Evolutionary conservation across 2,113 vertebrate species (phyloP).

Genomic region (Ardeotis arabs): DNA sequence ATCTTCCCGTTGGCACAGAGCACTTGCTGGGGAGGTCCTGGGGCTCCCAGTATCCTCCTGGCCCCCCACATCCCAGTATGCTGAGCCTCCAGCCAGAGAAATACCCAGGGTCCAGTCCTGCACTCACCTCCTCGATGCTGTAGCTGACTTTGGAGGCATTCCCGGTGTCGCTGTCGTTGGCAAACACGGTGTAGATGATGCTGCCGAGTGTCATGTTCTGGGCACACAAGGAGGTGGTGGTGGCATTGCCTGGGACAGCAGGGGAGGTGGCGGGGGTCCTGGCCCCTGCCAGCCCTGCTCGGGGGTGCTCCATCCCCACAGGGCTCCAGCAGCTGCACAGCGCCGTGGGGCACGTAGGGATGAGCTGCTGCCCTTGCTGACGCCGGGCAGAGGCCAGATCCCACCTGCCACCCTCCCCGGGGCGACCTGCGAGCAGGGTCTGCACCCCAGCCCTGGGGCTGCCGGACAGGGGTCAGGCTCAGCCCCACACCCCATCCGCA

Average conservation of each 20-base stretch:
- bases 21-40: not conserved
- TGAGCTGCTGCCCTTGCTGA: not conserved
- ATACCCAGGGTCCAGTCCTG: not conserved
- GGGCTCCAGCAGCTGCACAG: not conserved
- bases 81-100: not conserved
- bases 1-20: not conserved
- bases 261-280: not conserved
- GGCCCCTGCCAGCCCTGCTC: not conserved
- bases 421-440: not conserved
- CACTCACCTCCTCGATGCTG: slow-evolving; percentile 33
- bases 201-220: not conserved
- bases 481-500: not conserved
- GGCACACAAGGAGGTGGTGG: not conserved
- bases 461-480: fast-evolving
- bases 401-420: fast-evolving
- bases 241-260: not conserved
- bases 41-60: not conserved
- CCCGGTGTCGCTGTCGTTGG: not conserved
- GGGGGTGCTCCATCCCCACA: fast-evolving
- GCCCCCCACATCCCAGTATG: not conserved
- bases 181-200: slow-evolving; percentile 24
- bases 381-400: fast-evolving
- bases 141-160: slow-evolving; percentile 48
- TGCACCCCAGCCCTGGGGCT: not conserved
- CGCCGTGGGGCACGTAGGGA: fast-evolving